Evolutionary conservation across 1,140 invertebrate species (phyloP), one percentile per base, ranked within the genome.

Genomic region (Melanaphis sacchari): DNA sequence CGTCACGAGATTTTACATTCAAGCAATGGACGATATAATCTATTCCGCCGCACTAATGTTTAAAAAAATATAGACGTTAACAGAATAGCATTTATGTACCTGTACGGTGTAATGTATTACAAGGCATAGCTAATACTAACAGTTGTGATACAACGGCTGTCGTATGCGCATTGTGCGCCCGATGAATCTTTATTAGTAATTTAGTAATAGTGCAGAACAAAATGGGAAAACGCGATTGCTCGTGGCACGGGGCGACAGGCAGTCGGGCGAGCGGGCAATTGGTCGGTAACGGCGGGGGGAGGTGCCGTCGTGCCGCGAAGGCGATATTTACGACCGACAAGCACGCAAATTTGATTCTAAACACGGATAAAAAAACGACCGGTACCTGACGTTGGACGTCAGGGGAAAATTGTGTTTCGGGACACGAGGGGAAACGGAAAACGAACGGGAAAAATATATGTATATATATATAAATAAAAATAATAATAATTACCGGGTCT

Each of bases 301-400:
- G 18, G 85, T 31, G 41, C 85, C 43, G 31, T 22, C 43, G 31
- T 36, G 85, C 85, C 24, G 90, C 41, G 31, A 43, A 46, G n/a
- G 76, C 91, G 76, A 93, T 93, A 85, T 93, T 93, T 93, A 93
- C 49, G 91, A 93, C 81, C 91, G 6, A 24, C 46, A 36, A 46
- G 81, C 91, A 93, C 91, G 91, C 91, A 46, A 93, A 93, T 93
- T 93, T 54, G 91, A 93, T 93, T 93, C 81, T 93, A 85, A 93
- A 93, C 81, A 93, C 91, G 91, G 91, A 93, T 93, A 93, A 93
- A 93, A 66, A 93, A 92, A 84, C 76, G 11, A 84, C 91, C 46
- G 91, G 91, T 93, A 46, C 91, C 91, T 54, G 76, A 52, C 91
- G 36, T 15, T 41, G 90, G 31, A 84, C 46, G 46, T 31, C 46